Percentiles rank a stretch among this genome's conserved stretches.
phyloP scores from a whole-genome alignment of 2,888 invertebrate genomes.

The Melangyna quadrimaculata region DNA sequence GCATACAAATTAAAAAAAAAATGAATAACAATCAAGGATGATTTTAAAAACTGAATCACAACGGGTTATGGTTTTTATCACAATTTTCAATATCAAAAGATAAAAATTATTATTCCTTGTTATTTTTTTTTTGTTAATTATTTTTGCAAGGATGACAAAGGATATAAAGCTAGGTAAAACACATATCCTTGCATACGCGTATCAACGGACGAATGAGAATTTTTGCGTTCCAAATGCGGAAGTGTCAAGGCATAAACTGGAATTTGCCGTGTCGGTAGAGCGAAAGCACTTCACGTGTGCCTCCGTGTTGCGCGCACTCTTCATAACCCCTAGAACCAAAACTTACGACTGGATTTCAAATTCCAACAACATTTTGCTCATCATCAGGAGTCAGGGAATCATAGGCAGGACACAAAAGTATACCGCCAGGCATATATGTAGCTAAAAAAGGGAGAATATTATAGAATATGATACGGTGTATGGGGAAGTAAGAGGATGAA shows the following conservation, averaged over 20 bases:
- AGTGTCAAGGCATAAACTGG: conserved; percentile 73
- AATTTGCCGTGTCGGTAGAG: conserved; percentile 64
- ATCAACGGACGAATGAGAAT: conserved; percentile 53
- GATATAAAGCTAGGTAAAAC: conserved; percentile 22
- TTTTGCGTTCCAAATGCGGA: conserved; percentile 72
- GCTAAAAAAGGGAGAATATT: conserved; percentile 3
- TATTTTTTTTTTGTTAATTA: neutral
- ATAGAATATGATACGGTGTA: conserved; percentile 45
- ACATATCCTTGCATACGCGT: conserved; percentile 46
- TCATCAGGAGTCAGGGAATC: conserved; percentile 14
- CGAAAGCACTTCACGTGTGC: conserved; percentile 70
- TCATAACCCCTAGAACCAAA: conserved; percentile 40
- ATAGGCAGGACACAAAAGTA: neutral
- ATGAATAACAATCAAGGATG: neutral
- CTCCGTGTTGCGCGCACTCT: conserved; percentile 52
- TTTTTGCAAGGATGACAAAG: conserved; percentile 18
- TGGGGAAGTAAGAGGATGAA: conserved; percentile 31
- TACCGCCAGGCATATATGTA: neutral
- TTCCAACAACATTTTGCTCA: conserved; percentile 48
- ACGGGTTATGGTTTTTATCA: conserved; percentile 29
- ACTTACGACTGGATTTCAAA: conserved; percentile 49
- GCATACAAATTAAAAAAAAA: conserved; percentile 3
- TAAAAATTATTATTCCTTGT: neutral
- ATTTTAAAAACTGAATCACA: conserved; percentile 19
- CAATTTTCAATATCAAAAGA: conserved; percentile 27